Percentiles rank a stretch among this genome's conserved stretches.
These are phyloP conservation scores for Unio delphinus DNA, from an alignment of 2,888 invertebrate species.

Conservation along the genomic window DNA sequence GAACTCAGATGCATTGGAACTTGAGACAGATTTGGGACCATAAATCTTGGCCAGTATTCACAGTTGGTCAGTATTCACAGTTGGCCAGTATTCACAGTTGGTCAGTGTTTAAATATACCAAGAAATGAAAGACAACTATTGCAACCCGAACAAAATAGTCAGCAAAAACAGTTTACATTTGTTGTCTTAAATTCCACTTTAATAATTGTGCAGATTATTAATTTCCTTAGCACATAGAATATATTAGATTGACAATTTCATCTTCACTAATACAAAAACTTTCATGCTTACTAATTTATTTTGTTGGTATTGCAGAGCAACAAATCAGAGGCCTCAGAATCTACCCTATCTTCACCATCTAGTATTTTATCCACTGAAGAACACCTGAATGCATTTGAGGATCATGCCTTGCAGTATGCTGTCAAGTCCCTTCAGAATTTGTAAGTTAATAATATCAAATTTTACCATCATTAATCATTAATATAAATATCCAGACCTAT, in stretches of 20 bases:
- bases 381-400: conserved; percentile 66
- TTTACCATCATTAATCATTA: neutral
- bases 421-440: conserved; percentile 64
- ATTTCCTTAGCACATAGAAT: no score
- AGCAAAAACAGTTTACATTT: no score
- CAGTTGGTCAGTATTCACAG: neutral
- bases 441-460: conserved; percentile 45
- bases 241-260: no score
- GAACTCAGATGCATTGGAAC: no score
- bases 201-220: no score
- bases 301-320: conserved; percentile 43
- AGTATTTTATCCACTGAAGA: conserved; percentile 60
- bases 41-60: neutral
- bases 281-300: neutral
- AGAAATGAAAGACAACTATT: no score
- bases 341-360: conserved; percentile 57
- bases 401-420: conserved; percentile 67
- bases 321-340: conserved; percentile 36
- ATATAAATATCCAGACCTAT: no score
- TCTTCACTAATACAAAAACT: no score
- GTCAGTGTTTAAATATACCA: neutral
- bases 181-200: no score
- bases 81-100: neutral
- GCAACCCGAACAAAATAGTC: no score
- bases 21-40: no score